A percentile compares a stretch with the other conserved stretches of the same genome.
Conservation (phyloP, 2,113 vertebrate genomes). For the Eptesicus fuscus region DNA sequence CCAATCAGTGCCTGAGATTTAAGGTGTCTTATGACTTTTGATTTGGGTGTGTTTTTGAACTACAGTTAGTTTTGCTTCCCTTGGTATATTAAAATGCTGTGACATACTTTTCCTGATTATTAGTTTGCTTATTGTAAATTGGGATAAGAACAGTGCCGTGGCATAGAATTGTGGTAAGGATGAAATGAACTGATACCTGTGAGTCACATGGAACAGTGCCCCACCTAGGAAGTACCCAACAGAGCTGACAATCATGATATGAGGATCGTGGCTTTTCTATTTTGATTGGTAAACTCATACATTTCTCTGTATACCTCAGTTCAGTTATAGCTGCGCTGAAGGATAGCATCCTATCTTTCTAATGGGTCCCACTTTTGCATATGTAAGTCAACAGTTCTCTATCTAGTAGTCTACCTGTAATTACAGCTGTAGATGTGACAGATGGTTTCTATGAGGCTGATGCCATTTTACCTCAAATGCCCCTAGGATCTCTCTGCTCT, state of each 20-base stretch:
- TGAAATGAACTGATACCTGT: not conserved
- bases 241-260: not conserved
- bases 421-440: not conserved
- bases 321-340: not conserved
- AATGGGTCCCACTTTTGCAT: not conserved
- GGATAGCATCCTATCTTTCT: not conserved
- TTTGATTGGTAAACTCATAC: not conserved
- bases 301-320: not conserved
- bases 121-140: not conserved
- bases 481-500: not conserved
- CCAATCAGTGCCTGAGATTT: not conserved
- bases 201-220: not conserved
- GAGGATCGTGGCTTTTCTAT: not conserved
- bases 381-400: not conserved
- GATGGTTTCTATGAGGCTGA: not conserved
- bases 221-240: not conserved
- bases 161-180: not conserved
- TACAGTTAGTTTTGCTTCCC: not conserved
- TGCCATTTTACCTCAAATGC: not conserved
- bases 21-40: not conserved
- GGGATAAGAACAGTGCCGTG: not conserved
- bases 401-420: not conserved
- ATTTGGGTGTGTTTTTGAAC: not conserved
- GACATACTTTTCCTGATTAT: not conserved
- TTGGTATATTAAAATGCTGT: not conserved